Base-by-base conservation (phyloP, 2,113 vertebrate genomes). In the Rhizomys pruinosus region DNA sequence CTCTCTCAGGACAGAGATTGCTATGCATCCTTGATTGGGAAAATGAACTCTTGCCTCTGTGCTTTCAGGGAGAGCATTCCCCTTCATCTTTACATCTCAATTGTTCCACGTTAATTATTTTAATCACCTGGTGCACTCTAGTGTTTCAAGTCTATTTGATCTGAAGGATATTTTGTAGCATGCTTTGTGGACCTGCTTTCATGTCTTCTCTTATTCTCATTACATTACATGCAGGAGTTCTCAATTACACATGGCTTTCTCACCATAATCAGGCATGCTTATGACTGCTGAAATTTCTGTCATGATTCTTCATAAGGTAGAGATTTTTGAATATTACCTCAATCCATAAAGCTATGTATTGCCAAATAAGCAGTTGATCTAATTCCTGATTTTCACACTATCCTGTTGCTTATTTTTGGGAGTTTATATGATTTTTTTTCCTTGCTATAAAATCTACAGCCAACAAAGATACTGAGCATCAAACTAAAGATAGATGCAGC, bases 21-120 rank as follows among this genome's bases (percentile, higher is more conserved):
- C 63, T 5, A 3, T 10, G 73, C 93, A 93, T 91, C 95, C 97
- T 96, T 93, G 95, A 84, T 66, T 25, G 64, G 34, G 59, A 97
- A 90, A 97, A 90, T 34, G 89, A 95, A 97, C 19, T 94, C 92
- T 93, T 27, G 94, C 94, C 92, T 84, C 52, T 0, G 63, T 96
- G 93, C 94, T 82, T 94, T 96, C 87, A 52, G 68, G 59, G 12
- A 97, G 84, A 96, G 88, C 93, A 72, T 93, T 95, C 90, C 72
- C 97, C 95, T 97, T 94, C 0, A 0, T 89, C 92, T 97, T 96
- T 97, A 96, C 81, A 97, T 97, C 97, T 98, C 97, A 97, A 97
- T 97, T 92, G 94, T 86, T 96, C 84, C 52, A 74, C 42, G 96
- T 97, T 97, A 97, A 98, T 97, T 98, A 94, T 97, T 98, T 97